A percentile compares a stretch with the other conserved stretches of the same genome.
These are phyloP conservation scores for Lerista edwardsae DNA, from an alignment of 2,797 vertebrate genomes.

Conservation along the genomic window DNA sequence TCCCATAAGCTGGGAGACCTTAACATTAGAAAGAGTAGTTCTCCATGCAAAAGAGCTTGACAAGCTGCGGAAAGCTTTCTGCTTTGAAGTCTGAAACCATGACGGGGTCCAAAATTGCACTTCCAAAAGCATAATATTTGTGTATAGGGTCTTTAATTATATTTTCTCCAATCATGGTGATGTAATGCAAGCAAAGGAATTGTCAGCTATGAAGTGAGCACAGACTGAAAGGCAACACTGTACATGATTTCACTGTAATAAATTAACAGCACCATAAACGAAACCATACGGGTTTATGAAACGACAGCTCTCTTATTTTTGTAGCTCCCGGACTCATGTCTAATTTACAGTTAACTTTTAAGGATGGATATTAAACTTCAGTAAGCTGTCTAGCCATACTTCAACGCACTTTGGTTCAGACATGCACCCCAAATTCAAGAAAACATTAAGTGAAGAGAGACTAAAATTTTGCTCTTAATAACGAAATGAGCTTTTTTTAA, in stretches of 20 bases:
- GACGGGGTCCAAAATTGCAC: not conserved
- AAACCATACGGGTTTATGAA: constrained; percentile 26
- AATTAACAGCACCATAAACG: constrained; percentile 39
- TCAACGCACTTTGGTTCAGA: constrained; percentile 12
- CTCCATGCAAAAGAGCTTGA: not conserved
- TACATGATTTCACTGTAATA: constrained; percentile 34
- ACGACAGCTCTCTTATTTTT: constrained; percentile 15
- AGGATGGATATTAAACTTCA: constrained; percentile 28
- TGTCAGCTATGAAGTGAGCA: constrained; percentile 18
- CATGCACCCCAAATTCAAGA: constrained; percentile 4
- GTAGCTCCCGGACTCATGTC: not conserved
- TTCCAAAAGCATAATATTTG: constrained; percentile 4
- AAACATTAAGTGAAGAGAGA: not conserved
- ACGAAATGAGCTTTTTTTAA: not conserved
- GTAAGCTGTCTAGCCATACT: constrained; percentile 9
- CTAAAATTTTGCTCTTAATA: constrained; percentile 4
- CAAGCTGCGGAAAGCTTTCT: not conserved
- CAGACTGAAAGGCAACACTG: constrained; percentile 35
- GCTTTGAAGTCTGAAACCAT: not conserved
- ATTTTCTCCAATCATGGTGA: constrained; percentile 10
- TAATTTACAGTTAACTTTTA: constrained; percentile 20
- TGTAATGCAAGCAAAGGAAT: constrained; percentile 36
- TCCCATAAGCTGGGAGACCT: too few species aligned
- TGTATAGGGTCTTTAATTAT: constrained; percentile 27
- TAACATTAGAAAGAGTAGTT: not conserved